phyloP scores from a whole-genome alignment of 2,113 vertebrate genomes.

The Pelecanus crispus region DNA sequence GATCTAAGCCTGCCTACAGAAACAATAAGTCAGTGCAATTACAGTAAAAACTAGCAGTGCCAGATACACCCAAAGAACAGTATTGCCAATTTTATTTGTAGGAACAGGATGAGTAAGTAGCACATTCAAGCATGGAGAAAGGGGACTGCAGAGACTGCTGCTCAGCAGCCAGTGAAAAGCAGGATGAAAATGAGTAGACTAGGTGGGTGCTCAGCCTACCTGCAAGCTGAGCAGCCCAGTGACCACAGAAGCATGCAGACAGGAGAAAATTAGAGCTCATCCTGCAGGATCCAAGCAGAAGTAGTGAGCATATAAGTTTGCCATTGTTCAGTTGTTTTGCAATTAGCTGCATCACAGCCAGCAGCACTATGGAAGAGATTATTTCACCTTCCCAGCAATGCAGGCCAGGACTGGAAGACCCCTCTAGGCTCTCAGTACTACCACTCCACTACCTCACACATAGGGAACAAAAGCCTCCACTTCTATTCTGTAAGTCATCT shows the following conservation, averaged over 20 bases:
- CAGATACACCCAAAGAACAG: neutral
- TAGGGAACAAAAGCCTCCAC: neutral
- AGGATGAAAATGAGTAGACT: neutral
- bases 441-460: neutral
- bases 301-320: accelerated
- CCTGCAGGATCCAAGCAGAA: neutral
- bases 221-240: neutral
- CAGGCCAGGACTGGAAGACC: neutral
- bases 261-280: neutral
- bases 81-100: neutral
- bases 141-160: neutral
- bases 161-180: neutral
- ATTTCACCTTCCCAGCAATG: neutral
- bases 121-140: neutral
- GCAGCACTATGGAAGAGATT: neutral
- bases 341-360: neutral
- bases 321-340: no score
- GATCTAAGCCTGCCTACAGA: neutral
- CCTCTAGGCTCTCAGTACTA: neutral
- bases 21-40: neutral
- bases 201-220: neutral
- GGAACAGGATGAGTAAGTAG: neutral
- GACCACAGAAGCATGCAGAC: neutral
- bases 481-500: neutral
- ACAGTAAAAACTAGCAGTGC: accelerated